A percentile compares a stretch with the other conserved stretches of the same genome.
Evolutionary conservation across 1,140 invertebrate genomes (phyloP).

Genomic region (Drosophila littoralis): DNA sequence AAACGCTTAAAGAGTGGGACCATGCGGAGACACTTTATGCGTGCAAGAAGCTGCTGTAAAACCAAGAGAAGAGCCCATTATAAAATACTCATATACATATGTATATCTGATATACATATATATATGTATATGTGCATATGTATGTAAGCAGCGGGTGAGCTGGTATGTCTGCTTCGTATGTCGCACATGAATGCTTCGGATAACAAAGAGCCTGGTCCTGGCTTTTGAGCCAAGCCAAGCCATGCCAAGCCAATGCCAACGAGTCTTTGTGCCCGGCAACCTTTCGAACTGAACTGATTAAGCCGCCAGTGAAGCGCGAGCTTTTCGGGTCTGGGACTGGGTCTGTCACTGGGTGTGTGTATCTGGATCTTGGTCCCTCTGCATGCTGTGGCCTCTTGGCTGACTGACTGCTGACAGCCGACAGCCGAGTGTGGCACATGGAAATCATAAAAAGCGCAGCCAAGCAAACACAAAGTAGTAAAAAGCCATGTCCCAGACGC

Average conservation of each 20-base stretch:
- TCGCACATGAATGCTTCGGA: slow-evolving; percentile 71
- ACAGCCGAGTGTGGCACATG: slow-evolving; percentile 54
- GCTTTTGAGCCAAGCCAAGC: slow-evolving; percentile 7
- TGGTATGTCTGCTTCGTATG: slow-evolving; percentile 55
- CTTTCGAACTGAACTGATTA: slow-evolving; percentile 74
- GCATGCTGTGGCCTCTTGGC: slow-evolving; percentile 21
- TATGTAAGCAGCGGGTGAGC: background rate
- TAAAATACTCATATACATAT: slow-evolving; percentile 35
- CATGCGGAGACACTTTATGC: slow-evolving; percentile 9
- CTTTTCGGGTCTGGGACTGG: slow-evolving; percentile 26
- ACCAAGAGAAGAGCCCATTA: slow-evolving; percentile 34
- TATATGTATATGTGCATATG: slow-evolving; percentile 5
- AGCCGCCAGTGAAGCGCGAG: slow-evolving; percentile 62
- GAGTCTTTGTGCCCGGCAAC: slow-evolving; percentile 52
- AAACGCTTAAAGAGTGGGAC: slow-evolving; percentile 36
- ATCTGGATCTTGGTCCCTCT: background rate
- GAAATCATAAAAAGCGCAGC: slow-evolving; percentile 57
- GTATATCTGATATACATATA: background rate
- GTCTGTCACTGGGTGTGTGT: background rate
- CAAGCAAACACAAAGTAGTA: slow-evolving; percentile 48
- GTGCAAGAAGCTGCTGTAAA: slow-evolving; percentile 36
- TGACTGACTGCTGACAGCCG: slow-evolving; percentile 57
- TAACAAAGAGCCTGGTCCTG: slow-evolving; percentile 38
- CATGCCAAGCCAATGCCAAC: slow-evolving; percentile 52
- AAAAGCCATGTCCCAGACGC: slow-evolving; percentile 45